phyloP scores from a whole-genome alignment of 2,797 vertebrate species.

The Sus cebifrons region DNA sequence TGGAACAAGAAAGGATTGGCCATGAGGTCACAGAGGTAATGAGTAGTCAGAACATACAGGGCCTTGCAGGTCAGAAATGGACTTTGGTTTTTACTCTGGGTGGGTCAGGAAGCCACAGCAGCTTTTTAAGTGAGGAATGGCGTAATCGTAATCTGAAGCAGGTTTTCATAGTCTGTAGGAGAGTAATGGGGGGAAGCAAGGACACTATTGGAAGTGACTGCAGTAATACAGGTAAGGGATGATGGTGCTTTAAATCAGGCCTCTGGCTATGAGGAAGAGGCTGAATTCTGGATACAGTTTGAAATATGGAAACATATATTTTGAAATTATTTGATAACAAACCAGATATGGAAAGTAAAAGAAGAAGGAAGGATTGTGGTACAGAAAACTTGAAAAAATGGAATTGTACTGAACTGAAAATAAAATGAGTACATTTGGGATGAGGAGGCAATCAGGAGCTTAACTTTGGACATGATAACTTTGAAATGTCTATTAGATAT shows the following conservation, averaged over 20 bases:
- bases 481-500: not conserved
- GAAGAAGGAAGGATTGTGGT: not conserved
- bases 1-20: slow-evolving; percentile 28
- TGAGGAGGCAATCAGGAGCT: not conserved
- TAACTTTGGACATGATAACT: not conserved
- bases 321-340: not conserved
- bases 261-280: not conserved
- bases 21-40: not conserved
- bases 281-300: not conserved
- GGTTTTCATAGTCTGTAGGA: not conserved
- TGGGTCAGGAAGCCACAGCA: not conserved
- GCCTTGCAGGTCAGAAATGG: not conserved
- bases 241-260: not conserved
- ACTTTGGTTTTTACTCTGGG: slow-evolving; percentile 24
- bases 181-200: not conserved
- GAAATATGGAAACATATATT: not conserved
- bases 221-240: not conserved
- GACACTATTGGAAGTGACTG: not conserved
- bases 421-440: not conserved
- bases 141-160: not conserved
- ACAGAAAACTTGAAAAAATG: not conserved
- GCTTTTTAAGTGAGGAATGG: not conserved
- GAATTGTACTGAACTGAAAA: not conserved
- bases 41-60: not conserved
- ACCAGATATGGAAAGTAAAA: not conserved